These are phyloP conservation scores for Acromyrmex heyeri DNA, from an alignment of 1,140 invertebrate species.

Conservation along the genomic window DNA sequence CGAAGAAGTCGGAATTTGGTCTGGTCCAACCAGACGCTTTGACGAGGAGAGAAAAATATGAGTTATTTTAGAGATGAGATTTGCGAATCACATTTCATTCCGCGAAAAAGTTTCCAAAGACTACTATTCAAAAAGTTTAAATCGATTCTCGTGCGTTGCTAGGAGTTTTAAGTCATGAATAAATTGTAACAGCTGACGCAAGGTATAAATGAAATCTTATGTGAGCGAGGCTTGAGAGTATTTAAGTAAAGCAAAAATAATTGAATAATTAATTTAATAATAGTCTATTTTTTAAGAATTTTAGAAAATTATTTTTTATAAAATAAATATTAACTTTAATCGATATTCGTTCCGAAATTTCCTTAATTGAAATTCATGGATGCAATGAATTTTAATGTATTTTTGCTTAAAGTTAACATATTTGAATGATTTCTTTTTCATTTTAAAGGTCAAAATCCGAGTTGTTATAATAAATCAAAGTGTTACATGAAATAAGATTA, in stretches of 20 bases:
- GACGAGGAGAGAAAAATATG: not conserved
- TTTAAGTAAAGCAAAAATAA: not conserved
- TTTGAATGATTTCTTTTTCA: no score
- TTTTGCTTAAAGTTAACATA: no score
- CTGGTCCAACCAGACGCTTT: not conserved
- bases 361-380: no score
- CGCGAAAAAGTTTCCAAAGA: not conserved
- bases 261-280: not conserved
- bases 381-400: no score
- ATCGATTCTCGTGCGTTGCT: not conserved
- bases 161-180: constrained; percentile 37
- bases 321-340: not conserved
- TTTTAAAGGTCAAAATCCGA: no score
- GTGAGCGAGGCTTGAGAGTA: not conserved
- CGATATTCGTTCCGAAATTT: no score
- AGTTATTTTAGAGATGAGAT: not conserved
- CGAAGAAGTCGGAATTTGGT: not conserved
- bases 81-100: not conserved
- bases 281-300: not conserved
- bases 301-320: not conserved
- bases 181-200: not conserved
- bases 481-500: no score
- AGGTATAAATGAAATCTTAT: not conserved
- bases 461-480: no score
- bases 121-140: not conserved